These are phyloP conservation scores for Cassiopea xamachana DNA, from an alignment of 30 jellyfish, hydroid and myxozoan genomes.

Conservation along the genomic window DNA sequence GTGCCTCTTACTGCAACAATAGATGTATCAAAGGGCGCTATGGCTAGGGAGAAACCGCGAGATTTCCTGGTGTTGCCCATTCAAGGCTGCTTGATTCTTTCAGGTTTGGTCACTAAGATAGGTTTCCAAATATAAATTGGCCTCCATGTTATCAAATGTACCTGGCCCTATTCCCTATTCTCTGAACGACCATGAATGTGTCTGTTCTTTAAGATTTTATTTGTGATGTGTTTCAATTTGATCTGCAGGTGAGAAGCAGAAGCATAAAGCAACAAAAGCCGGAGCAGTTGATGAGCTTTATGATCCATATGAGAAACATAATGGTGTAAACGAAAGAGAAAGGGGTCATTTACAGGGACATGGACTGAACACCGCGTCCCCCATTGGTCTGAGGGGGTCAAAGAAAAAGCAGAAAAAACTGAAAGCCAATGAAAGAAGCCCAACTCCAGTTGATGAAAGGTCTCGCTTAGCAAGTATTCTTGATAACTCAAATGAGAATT, in stretches of 20 bases:
- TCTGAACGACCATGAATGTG: too few species aligned
- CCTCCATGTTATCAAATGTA: too few species aligned
- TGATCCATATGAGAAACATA: conserved; percentile 34
- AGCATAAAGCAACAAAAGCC: conserved; percentile 6
- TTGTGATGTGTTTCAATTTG: not conserved
- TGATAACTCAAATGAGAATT: conserved; percentile 44
- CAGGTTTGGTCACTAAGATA: too few species aligned
- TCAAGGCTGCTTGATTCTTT: too few species aligned
- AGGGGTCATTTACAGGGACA: conserved; percentile 1
- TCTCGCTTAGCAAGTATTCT: conserved; percentile 48
- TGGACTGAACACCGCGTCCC: conserved; percentile 21
- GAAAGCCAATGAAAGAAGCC: not conserved
- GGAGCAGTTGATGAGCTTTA: conserved; percentile 56
- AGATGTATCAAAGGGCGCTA: too few species aligned
- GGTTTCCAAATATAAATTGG: too few species aligned
- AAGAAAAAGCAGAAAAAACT: conserved; percentile 56
- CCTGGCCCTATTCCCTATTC: too few species aligned
- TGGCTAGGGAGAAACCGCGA: too few species aligned
- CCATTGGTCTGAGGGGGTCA: conserved; percentile 43
- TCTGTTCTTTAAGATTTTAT: too few species aligned
- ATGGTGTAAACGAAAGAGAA: not conserved
- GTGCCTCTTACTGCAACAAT: too few species aligned
- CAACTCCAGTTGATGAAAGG: conserved; percentile 32
- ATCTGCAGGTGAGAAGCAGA: conserved; percentile 38
- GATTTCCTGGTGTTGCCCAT: too few species aligned